Conservation (phyloP, 2,113 vertebrate species). For the Cyprinus carpio region DNA sequence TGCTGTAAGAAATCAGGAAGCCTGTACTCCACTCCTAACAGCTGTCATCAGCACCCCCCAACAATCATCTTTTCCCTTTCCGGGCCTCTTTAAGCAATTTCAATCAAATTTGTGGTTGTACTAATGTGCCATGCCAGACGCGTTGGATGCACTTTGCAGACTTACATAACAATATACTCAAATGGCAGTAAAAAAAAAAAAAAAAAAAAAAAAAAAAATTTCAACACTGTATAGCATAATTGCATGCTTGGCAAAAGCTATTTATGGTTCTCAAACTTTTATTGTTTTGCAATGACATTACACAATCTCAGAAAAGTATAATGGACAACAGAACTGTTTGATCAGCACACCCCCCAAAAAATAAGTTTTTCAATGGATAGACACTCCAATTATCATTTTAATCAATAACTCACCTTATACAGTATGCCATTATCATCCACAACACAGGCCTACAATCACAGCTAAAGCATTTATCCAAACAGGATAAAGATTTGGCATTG, state of each 20-base stretch:
- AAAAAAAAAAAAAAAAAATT: not conserved
- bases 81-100: too few relatives aligned
- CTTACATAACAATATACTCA: too few relatives aligned
- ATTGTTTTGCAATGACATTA: not conserved
- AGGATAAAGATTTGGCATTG: constrained; percentile 13
- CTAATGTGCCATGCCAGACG: too few relatives aligned
- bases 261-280: not conserved
- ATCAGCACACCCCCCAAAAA: not conserved
- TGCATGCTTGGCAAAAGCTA: not conserved
- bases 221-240: not conserved
- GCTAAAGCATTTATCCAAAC: constrained; percentile 19
- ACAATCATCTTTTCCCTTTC: too few relatives aligned
- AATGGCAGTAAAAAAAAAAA: too few relatives aligned
- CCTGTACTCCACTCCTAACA: too few relatives aligned
- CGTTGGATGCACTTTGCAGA: too few relatives aligned
- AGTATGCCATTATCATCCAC: constrained; percentile 27
- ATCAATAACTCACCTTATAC: constrained; percentile 13
- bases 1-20: too few relatives aligned
- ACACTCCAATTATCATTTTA: not conserved
- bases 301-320: not conserved
- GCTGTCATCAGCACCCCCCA: too few relatives aligned
- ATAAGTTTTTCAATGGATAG: not conserved
- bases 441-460: constrained; percentile 15
- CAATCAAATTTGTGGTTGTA: too few relatives aligned
- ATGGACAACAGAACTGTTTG: not conserved